These are phyloP conservation scores for Poeciliopsis retropinna DNA, from an alignment of 2,113 vertebrate genomes.

Conservation along the genomic window DNA sequence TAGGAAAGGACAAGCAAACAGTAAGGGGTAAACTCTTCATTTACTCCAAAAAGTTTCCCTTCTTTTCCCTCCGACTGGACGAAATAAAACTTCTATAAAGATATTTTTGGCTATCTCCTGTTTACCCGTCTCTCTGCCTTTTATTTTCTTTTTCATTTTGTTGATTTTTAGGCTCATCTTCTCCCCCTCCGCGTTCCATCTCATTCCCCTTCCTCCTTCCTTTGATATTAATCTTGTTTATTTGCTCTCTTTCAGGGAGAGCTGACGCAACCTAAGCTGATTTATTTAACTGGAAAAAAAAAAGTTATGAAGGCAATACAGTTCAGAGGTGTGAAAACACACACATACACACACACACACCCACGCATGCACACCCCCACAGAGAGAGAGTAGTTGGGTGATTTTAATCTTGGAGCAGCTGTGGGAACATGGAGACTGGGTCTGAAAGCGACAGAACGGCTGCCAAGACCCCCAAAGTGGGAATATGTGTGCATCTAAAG, in stretches of 20 bases:
- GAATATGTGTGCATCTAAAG: background rate
- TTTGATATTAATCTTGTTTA: conserved; percentile 36
- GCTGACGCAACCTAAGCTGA: background rate
- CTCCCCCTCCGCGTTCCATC: background rate
- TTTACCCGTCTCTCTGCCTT: background rate
- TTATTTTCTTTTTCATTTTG: background rate
- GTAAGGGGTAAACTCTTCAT: background rate
- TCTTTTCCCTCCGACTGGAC: background rate
- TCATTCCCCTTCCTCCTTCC: conserved; percentile 31
- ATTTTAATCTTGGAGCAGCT: conserved; percentile 1
- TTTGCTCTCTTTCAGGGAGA: background rate
- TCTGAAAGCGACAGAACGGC: conserved; percentile 1
- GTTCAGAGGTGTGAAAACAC: background rate
- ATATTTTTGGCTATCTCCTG: conserved; percentile 5
- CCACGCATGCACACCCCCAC: no score
- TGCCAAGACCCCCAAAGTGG: conserved; percentile 8
- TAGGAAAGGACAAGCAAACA: no score
- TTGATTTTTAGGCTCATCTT: background rate
- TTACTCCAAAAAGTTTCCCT: background rate
- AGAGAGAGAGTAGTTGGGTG: background rate
- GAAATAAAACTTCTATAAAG: background rate
- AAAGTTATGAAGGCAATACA: background rate
- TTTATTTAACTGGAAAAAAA: background rate
- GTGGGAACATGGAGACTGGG: background rate
- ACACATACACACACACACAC: background rate